Evolutionary conservation across 2,888 invertebrate genomes (phyloP).

Genomic region (Actias luna): DNA sequence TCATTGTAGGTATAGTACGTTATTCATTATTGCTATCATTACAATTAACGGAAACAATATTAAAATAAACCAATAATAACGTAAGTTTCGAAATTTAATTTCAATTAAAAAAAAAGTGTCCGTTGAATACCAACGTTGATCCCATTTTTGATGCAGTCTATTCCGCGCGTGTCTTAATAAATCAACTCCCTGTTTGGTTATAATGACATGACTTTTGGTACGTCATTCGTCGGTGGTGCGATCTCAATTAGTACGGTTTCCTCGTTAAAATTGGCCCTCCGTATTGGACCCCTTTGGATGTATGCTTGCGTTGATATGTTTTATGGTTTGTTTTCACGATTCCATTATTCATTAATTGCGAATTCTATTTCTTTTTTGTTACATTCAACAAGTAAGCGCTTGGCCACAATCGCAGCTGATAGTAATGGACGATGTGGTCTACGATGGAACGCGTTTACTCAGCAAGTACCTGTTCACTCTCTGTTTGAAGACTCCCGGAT

Average conservation of each 20-base stretch:
- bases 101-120: constrained; percentile 33
- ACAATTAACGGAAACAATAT: neutral
- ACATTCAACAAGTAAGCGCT: too few relatives aligned
- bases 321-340: neutral
- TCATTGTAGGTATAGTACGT: too few relatives aligned
- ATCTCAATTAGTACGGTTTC: constrained; percentile 78
- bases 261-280: constrained; percentile 72
- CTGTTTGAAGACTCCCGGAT: too few relatives aligned
- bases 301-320: constrained; percentile 43
- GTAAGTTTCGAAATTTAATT: neutral
- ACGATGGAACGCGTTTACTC: too few relatives aligned
- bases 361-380: neutral
- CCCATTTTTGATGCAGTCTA: constrained; percentile 67
- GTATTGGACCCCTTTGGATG: constrained; percentile 57
- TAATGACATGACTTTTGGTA: constrained; percentile 75
- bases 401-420: too few relatives aligned
- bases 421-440: too few relatives aligned
- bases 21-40: neutral
- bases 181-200: constrained; percentile 71
- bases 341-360: neutral
- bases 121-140: constrained; percentile 38
- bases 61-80: neutral
- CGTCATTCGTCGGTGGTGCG: constrained; percentile 60
- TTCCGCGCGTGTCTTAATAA: constrained; percentile 69
- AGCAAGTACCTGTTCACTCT: too few relatives aligned